Percentiles rank a stretch among this genome's conserved stretches.
phyloP scores from a whole-genome alignment of 2,113 vertebrate genomes.

The Callopanchax toddi region DNA sequence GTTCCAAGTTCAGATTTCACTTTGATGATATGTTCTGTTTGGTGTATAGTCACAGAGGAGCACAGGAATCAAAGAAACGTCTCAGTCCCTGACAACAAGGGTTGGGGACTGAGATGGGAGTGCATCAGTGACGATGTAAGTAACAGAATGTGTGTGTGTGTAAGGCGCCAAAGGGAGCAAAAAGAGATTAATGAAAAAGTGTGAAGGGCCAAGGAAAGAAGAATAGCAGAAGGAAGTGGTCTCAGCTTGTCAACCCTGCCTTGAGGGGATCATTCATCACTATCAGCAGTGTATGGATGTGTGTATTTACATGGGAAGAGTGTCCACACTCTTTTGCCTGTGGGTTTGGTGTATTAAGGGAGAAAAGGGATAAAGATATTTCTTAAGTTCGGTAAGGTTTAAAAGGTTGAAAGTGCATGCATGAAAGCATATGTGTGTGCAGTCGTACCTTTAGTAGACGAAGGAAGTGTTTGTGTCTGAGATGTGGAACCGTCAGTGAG shows the following conservation, averaged over 20 bases:
- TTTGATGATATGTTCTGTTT: slow-evolving; percentile 74
- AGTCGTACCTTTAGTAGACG: slow-evolving; percentile 23
- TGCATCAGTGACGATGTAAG: slow-evolving; percentile 44
- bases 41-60: slow-evolving; percentile 37
- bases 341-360: slow-evolving; percentile 31
- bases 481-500: slow-evolving; percentile 35
- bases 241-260: slow-evolving; percentile 64
- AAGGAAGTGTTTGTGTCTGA: slow-evolving; percentile 38
- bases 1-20: slow-evolving; percentile 73
- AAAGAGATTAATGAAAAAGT: slow-evolving; percentile 69
- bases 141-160: slow-evolving; percentile 47
- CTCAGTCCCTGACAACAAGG: slow-evolving; percentile 49
- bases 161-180: slow-evolving; percentile 56
- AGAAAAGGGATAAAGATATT: slow-evolving; percentile 34
- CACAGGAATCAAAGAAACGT: slow-evolving; percentile 45
- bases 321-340: slow-evolving; percentile 37
- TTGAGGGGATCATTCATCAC: slow-evolving; percentile 75
- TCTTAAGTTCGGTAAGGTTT: slow-evolving; percentile 13
- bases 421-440: slow-evolving; percentile 3
- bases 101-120: slow-evolving; percentile 45
- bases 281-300: slow-evolving; percentile 41
- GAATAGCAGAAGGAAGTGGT: slow-evolving; percentile 75
- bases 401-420: slow-evolving; percentile 38
- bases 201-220: slow-evolving; percentile 71
- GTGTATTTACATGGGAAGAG: slow-evolving; percentile 31